Evolutionary conservation across 2,797 vertebrate genomes (phyloP).

Genomic region (Neopelma chrysocephalum): DNA sequence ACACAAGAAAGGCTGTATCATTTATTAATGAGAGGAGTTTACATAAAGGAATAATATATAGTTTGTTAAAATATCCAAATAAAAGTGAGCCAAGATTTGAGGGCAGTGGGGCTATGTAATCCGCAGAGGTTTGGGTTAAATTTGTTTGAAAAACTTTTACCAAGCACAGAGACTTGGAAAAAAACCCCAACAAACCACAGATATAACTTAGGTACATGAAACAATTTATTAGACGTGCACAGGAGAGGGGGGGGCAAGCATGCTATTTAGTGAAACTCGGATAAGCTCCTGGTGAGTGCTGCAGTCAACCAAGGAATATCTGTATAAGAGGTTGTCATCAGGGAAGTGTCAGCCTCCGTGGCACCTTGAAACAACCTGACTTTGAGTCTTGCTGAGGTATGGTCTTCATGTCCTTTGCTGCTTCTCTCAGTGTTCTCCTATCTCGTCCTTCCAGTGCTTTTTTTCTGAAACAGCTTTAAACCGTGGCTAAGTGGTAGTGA

Average conservation of each 20-base stretch:
- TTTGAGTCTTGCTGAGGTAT: background rate
- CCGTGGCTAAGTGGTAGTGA: background rate
- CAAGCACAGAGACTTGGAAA: background rate
- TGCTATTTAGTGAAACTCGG: background rate
- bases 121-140: background rate
- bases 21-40: background rate
- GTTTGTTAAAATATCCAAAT: background rate
- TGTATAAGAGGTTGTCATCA: background rate
- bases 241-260: background rate
- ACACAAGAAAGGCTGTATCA: background rate
- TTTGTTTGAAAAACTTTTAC: background rate
- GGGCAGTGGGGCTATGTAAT: background rate
- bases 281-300: background rate
- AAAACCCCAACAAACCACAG: background rate
- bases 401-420: background rate
- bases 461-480: background rate
- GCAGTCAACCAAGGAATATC: background rate
- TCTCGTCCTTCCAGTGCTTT: background rate
- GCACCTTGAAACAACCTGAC: background rate
- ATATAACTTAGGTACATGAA: background rate
- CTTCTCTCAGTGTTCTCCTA: background rate
- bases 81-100: background rate
- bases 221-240: background rate
- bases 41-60: background rate
- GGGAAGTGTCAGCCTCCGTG: background rate